These are phyloP conservation scores for Catocala nupta DNA, from an alignment of 2,888 invertebrate species.

Conservation along the genomic window DNA sequence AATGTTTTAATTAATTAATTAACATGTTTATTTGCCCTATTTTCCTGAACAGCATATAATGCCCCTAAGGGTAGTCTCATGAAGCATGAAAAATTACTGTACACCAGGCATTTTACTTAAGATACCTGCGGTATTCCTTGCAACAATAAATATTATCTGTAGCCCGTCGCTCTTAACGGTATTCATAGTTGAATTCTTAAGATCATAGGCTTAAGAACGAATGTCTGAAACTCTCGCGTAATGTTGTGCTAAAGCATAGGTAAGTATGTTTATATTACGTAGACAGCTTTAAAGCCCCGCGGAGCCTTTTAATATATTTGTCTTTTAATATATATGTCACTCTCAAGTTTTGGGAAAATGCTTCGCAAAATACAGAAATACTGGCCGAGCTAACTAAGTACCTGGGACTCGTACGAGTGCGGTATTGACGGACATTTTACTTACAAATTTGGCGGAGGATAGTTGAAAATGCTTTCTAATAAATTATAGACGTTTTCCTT, in stretches of 20 bases:
- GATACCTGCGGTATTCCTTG: background rate
- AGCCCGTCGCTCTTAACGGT: constrained; percentile 12
- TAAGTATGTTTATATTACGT: constrained; percentile 41
- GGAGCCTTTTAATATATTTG: constrained; percentile 59
- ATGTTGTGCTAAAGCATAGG: constrained; percentile 34
- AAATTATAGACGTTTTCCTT: constrained; percentile 8
- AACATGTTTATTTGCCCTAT: too few relatives aligned
- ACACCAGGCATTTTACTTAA: background rate
- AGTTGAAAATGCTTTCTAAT: background rate
- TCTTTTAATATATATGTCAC: constrained; percentile 60
- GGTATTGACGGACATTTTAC: constrained; percentile 14
- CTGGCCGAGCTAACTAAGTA: constrained; percentile 13
- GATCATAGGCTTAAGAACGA: constrained; percentile 27
- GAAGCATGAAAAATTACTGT: background rate
- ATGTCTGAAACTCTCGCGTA: constrained; percentile 34
- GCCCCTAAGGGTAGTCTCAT: background rate
- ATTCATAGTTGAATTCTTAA: constrained; percentile 30
- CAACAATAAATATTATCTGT: constrained; percentile 15
- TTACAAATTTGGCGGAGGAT: constrained; percentile 4
- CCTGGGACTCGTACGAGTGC: constrained; percentile 8
- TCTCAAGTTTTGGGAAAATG: constrained; percentile 40
- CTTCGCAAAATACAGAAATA: constrained; percentile 27
- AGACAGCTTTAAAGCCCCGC: constrained; percentile 45
- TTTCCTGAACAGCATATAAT: background rate
- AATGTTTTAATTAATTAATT: too few relatives aligned